Evolutionary conservation across 2,113 vertebrate genomes (phyloP), one percentile per base, ranked within the genome.

Genomic region (Rhegmatorhina hoffmannsi): DNA sequence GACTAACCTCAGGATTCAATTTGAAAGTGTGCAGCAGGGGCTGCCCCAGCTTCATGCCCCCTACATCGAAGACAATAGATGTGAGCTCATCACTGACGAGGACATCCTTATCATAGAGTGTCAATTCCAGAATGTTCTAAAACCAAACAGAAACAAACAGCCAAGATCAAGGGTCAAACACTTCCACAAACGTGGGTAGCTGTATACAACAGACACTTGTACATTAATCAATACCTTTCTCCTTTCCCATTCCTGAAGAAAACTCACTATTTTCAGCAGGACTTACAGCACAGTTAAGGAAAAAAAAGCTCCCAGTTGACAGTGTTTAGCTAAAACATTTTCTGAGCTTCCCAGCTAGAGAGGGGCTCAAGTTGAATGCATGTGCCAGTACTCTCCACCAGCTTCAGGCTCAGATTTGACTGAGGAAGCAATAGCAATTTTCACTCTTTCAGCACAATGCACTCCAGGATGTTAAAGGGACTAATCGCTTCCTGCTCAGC

Each of bases 71-170:
- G 43, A 98, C 59, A 0, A 98, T 4, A 17, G 77, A 92, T 1
- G 97, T 96, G 76, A 98, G 96, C 34, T 96, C 88, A 66, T 98
- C 96, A 0, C 94, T 98, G 79, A 81, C 9, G 2, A 98, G 84
- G 89, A 98, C 44, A 49, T 98, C 97, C 67, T 98, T 77, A 46
- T 98, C 98, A 60, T 87, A 98, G 17, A 98, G 97, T 2, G 94
- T 95, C 79, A 98, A 43, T 55, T 98, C 98, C 94, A 98, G 92
- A 40, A 97, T 80, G 10, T 98, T 98, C 98, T 98, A 80, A 70
- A 92, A 94, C 5, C 70, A 67, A 73, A 59, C 29, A 87, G 58
- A 84, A 94, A 50, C 11, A 75, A 49, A 14, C 9, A 82, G 40
- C 28, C 34, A 34, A 46, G 24, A 20, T 28, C 46, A 60, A 64